Evolutionary conservation across 2,797 vertebrate species (phyloP), one percentile per base, ranked within the genome.

Genomic region (Phoeniculus purpureus): DNA sequence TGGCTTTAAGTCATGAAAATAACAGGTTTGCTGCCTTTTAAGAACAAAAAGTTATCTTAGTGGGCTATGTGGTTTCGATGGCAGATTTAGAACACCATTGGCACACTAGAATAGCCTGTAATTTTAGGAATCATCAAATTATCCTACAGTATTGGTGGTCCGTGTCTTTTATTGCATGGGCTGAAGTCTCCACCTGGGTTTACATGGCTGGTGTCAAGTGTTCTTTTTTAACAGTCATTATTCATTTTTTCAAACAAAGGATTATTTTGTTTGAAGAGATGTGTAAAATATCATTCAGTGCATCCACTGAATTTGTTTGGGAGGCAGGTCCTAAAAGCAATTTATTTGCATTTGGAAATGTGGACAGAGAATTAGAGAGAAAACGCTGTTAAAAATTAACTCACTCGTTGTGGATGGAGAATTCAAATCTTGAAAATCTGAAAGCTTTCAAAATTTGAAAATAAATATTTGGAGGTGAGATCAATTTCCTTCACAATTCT

Each of bases 1-100:
- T 72, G 81, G 89, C 76, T 94, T 92, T 89, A 85, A 90, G 79
- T 85, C 70, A 89, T 51, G 66, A 85, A 96, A 95, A 94, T 92
- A 92, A 89, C 70, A 93, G 62, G 84, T 92, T 90, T 90, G 10
- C n/a, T 91, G 59, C 22, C 25, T 74, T 77, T 23, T 19, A 50
- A 78, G 65, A 74, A 83, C 60, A 74, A 65, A 58, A 4, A 43
- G 2, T 12, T 51, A 8, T 43, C 18, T 67, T 50, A 61, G 58
- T 71, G 81, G 90, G 75, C 64, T 88, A 81, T 87, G 72, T 90
- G 84, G 79, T 87, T 95, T 94, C 81, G 84, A 89, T 87, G 55
- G 79, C 66, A 93, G 76, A 90, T 93, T 93, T 92, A 95, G 92
- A 73, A 92, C 90, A 87, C 59, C 12, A 90, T 78, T 85, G 76